phyloP scores from a whole-genome alignment of 2,888 invertebrate species.

The Alsophila aescularia region DNA sequence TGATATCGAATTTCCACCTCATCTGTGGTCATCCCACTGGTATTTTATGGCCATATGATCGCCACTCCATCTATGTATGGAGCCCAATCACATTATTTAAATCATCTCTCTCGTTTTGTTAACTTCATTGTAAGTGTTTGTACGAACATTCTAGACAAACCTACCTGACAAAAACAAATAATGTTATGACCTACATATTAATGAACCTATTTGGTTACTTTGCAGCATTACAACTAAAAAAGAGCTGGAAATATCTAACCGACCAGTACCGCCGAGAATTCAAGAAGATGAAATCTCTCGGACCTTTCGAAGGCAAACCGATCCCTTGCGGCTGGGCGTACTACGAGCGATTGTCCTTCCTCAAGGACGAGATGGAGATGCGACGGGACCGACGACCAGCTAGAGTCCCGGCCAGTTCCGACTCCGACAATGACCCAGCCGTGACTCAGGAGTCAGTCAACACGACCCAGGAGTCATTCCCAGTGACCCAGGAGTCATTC shows the following conservation, averaged over 20 bases:
- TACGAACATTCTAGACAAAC: too few species aligned
- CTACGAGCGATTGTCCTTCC: conserved; percentile 39
- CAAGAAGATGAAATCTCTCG: conserved; percentile 32
- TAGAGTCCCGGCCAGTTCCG: neutral
- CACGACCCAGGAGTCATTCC: neutral
- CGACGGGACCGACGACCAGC: neutral
- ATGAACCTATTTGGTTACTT: neutral
- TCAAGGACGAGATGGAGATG: conserved; percentile 28
- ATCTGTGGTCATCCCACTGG: too few species aligned
- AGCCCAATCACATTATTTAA: too few species aligned
- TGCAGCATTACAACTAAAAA: conserved; percentile 41
- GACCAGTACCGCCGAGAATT: conserved; percentile 50
- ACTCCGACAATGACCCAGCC: conserved; percentile 7
- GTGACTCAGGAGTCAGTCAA: neutral
- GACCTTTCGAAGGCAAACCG: conserved; percentile 17
- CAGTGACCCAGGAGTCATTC: too few species aligned
- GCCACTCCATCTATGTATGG: too few species aligned
- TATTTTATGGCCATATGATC: too few species aligned
- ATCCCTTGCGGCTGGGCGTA: conserved; percentile 39
- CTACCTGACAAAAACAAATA: too few species aligned
- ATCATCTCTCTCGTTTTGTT: too few species aligned
- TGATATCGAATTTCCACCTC: too few species aligned
- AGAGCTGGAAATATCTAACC: conserved; percentile 49
- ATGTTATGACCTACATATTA: too few species aligned
- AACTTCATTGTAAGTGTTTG: too few species aligned